Percentiles rank a stretch among this genome's conserved stretches.
Evolutionary conservation across 2,113 vertebrate genomes (phyloP).

Genomic region (rabbit (Oryctolagus cuniculus)): DNA sequence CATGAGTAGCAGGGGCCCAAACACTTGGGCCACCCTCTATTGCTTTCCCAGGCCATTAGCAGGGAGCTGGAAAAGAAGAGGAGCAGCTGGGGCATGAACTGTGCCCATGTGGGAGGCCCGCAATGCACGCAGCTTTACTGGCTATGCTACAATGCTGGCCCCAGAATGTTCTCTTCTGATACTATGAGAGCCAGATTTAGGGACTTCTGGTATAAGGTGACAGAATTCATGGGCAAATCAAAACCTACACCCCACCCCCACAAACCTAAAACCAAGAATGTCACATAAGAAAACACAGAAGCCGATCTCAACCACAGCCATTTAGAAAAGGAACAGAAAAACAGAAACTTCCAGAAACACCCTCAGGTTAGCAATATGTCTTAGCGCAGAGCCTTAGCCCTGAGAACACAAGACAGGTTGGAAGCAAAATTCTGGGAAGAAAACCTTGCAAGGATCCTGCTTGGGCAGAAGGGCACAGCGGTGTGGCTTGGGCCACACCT

Average conservation of each 20-base stretch:
- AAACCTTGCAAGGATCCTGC: background rate
- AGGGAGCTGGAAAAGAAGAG: background rate
- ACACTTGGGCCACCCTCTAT: no score
- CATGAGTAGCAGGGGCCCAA: no score
- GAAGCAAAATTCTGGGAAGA: background rate
- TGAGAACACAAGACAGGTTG: background rate
- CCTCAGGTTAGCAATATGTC: background rate
- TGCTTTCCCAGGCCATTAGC: no score
- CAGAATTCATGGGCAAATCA: background rate
- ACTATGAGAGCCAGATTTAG: background rate
- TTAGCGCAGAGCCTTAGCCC: background rate
- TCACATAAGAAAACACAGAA: background rate
- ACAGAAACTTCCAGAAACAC: background rate
- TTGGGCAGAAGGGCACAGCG: background rate
- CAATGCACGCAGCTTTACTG: no score
- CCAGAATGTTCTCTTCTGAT: background rate
- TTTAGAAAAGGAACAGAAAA: background rate
- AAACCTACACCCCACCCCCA: background rate
- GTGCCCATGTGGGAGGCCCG: no score
- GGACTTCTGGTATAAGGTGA: background rate
- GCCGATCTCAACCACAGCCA: background rate
- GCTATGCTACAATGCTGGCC: no score
- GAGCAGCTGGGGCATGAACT: background rate
- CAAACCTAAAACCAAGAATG: background rate
- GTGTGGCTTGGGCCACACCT: background rate